phyloP scores from a whole-genome alignment of 2,888 invertebrate genomes.

The Eutolmus rufibarbis region DNA sequence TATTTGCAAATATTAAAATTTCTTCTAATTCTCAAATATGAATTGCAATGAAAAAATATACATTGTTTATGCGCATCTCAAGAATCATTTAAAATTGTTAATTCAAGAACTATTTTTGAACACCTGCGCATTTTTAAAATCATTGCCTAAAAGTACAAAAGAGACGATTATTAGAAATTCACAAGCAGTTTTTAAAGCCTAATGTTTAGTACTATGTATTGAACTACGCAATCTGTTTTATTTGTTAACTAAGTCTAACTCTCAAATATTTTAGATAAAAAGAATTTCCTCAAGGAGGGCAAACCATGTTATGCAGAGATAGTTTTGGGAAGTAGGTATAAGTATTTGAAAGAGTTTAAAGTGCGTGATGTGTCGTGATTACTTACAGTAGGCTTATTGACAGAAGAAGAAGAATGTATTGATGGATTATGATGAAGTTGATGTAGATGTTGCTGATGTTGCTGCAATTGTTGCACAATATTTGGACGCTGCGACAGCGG shows the following conservation, averaged over 20 bases:
- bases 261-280: background rate
- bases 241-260: background rate
- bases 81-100: no score
- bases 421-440: constrained; percentile 51
- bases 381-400: constrained; percentile 58
- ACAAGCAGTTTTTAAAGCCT: background rate
- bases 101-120: no score
- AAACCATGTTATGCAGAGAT: constrained; percentile 14
- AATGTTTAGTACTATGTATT: background rate
- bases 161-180: background rate
- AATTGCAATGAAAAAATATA: no score
- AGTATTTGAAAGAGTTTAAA: background rate
- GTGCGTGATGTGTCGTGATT: constrained; percentile 46
- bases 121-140: background rate
- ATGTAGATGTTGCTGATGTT: constrained; percentile 56
- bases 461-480: constrained; percentile 62
- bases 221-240: background rate
- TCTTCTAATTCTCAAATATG: background rate
- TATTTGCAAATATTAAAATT: no score
- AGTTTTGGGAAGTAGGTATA: background rate
- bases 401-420: constrained; percentile 48
- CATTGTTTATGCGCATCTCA: no score
- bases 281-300: background rate
- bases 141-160: background rate
- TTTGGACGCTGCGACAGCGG: constrained; percentile 62